Base-by-base conservation (phyloP, 2,797 vertebrate species). In the Sphaeramia orbicularis region DNA sequence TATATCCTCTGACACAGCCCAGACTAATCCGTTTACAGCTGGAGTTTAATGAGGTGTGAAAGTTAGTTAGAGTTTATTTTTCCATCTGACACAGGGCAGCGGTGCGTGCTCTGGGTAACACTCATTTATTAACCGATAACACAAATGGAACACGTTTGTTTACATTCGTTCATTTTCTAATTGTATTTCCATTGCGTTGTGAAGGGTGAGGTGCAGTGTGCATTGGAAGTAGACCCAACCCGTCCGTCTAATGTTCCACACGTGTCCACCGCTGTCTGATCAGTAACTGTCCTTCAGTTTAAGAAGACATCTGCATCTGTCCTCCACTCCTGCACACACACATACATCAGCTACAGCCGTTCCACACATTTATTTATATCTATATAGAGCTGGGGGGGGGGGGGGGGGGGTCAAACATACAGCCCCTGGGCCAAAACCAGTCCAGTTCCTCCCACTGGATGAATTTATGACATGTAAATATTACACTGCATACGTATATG, bases 51-150 rank as follows among this genome's bases (percentile, higher is more conserved):
- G 82, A 87, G 61, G 56, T 58, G 4, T 71, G 21, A 50, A 87
- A 87, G 59, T 59, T 77, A 82, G 81, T 86, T 72, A 64, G 65
- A 10, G 30, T 36, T 83, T n/a, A n/a, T 85, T 86, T 50, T 15
- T 81, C 52, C 37, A 86, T 90, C 91, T 83, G 30, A 76, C 60
- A 84, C 83, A 43, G 91, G 65, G 78, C 77, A 61, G 35, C 69
- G 85, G 87, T 70, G 87, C 80, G 48, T 62, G 24, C 38, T 71
- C 44, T 79, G n/a, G n/a, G 83, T 90, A 89, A 92, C 89, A 93
- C 43, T 72, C 42, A 74, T 84, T 79, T 80, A 87, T 91, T 81
- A 84, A 78, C 7, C 37, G 61, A 85, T 80, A 78, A 78, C 63
- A 78, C 71, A 73, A 87, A 71, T 71, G 69, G 57, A 58, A 80